phyloP scores from a whole-genome alignment of 2,113 vertebrate genomes.

The Cettia cetti region DNA sequence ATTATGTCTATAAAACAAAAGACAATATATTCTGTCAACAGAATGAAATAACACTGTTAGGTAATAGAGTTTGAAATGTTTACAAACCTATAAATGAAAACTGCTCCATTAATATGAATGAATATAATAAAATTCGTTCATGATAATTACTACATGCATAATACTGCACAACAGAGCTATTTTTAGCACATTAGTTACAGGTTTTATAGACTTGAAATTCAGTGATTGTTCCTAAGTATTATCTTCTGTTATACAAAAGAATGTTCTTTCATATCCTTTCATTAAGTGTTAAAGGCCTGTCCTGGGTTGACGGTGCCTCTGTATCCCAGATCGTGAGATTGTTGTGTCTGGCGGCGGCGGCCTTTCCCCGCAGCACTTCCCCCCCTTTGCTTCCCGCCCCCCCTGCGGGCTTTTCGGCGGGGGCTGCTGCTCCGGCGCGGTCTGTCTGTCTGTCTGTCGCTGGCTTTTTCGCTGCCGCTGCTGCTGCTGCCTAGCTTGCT shows the following conservation, averaged over 20 bases:
- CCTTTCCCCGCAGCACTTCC: no score
- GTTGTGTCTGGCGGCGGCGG: no score
- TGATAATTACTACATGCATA: slow-evolving; percentile 66
- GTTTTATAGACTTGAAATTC: slow-evolving; percentile 47
- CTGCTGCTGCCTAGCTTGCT: no score
- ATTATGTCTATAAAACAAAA: slow-evolving; percentile 54
- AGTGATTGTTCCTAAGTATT: slow-evolving; percentile 13
- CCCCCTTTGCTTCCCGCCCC: no score
- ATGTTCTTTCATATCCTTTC: slow-evolving; percentile 6
- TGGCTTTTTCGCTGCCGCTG: no score
- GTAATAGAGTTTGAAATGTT: slow-evolving; percentile 74
- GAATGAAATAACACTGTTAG: slow-evolving; percentile 59
- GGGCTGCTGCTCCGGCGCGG: no score
- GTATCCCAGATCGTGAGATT: no score
- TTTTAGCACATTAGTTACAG: slow-evolving; percentile 56
- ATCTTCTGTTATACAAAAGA: slow-evolving; percentile 24
- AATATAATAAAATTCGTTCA: slow-evolving; percentile 63
- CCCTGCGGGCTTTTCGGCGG: no score
- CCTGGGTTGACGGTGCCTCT: no score
- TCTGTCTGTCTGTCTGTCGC: no score
- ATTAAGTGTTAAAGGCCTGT: background rate
- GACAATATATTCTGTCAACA: slow-evolving; percentile 64
- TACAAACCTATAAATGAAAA: slow-evolving; percentile 73
- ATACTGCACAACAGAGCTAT: slow-evolving; percentile 47
- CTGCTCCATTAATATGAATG: slow-evolving; percentile 60